Evolutionary conservation across 2,113 vertebrate genomes (phyloP).

Genomic region (Mobula birostris): DNA sequence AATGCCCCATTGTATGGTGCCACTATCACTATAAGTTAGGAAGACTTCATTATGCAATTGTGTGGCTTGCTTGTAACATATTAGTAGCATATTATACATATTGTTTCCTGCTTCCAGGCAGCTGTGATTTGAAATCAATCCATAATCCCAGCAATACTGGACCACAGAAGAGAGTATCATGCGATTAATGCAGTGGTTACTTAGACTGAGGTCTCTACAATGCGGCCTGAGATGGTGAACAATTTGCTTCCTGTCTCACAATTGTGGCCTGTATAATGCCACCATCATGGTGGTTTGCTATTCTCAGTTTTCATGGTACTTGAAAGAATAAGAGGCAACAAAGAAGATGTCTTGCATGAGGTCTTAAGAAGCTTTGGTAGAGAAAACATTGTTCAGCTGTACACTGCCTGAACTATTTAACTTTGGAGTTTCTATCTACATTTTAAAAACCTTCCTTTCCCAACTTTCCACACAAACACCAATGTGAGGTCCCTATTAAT

Average conservation of each 20-base stretch:
- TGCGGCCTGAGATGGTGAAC: background rate
- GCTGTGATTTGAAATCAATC: slow-evolving; percentile 10
- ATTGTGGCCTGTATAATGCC: too few relatives aligned
- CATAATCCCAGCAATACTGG: background rate
- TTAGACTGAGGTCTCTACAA: background rate
- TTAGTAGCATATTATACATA: background rate
- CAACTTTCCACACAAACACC: too few relatives aligned
- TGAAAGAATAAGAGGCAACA: background rate
- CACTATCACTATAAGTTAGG: background rate
- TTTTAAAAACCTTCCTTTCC: background rate
- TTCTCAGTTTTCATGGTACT: too few relatives aligned
- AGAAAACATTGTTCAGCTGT: background rate
- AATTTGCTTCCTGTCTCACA: background rate
- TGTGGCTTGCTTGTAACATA: background rate
- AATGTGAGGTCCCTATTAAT: background rate
- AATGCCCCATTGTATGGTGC: background rate
- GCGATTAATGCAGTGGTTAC: background rate
- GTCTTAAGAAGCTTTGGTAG: background rate
- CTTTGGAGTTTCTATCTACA: too few relatives aligned
- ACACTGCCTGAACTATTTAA: background rate
- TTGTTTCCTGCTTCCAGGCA: background rate
- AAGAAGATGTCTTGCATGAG: background rate
- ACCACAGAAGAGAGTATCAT: background rate
- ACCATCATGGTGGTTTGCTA: background rate
- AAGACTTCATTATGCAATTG: background rate